A percentile compares a stretch with the other conserved stretches of the same genome.
Evolutionary conservation across 2,797 vertebrate species (phyloP).

Genomic region (Diplodus puntazzo): DNA sequence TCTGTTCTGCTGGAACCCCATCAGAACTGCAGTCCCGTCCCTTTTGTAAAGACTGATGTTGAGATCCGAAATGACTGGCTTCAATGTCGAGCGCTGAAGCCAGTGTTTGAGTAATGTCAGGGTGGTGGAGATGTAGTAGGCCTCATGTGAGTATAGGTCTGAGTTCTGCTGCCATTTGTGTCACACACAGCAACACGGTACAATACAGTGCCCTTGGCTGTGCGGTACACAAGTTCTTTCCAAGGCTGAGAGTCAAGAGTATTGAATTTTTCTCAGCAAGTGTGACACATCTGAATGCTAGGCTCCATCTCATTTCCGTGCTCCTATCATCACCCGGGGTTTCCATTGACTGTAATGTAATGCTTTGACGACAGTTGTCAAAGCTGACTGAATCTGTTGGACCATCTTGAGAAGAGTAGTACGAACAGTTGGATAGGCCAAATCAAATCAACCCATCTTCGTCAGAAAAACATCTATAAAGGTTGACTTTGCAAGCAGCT

Average conservation of each 20-base stretch:
- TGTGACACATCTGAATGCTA: constrained; percentile 35
- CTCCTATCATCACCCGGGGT: constrained; percentile 32
- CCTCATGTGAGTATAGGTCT: constrained; percentile 14
- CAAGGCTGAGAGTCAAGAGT: constrained; percentile 32
- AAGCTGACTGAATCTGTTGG: not conserved
- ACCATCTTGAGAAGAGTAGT: not conserved
- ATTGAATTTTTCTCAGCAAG: constrained; percentile 45
- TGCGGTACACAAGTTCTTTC: not conserved
- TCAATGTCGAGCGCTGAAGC: not conserved
- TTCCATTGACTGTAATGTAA: constrained; percentile 24
- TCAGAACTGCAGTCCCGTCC: not conserved
- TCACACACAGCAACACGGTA: constrained; percentile 25
- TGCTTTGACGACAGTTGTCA: constrained; percentile 23
- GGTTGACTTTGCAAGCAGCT: too few relatives aligned
- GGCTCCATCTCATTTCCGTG: constrained; percentile 40
- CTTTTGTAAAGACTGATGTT: constrained; percentile 12
- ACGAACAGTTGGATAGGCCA: not conserved
- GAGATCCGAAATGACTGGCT: constrained; percentile 16
- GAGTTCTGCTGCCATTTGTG: constrained; percentile 32
- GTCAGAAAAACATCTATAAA: too few relatives aligned
- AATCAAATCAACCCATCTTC: not conserved
- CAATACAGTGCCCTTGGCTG: constrained; percentile 25
- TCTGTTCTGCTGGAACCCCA: not conserved
- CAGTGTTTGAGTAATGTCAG: constrained; percentile 36
- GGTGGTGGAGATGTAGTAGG: not conserved